A percentile compares a stretch with the other conserved stretches of the same genome.
Conservation (phyloP, 2,888 invertebrate species). For the Busseola fusca region DNA sequence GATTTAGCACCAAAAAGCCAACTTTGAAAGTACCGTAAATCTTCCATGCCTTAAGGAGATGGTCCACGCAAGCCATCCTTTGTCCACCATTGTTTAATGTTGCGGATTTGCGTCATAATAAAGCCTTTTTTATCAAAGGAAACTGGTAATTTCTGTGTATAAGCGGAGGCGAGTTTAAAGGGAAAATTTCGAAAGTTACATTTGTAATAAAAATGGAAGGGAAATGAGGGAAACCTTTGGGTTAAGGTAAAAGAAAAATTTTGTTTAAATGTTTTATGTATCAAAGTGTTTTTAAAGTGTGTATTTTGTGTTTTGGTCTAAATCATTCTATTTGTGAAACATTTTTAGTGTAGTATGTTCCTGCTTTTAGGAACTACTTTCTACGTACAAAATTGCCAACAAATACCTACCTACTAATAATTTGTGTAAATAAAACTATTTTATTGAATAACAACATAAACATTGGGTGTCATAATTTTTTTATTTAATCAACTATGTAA, state of each 20-base stretch:
- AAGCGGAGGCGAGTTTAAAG: slow-evolving; percentile 15
- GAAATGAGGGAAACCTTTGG: slow-evolving; percentile 27
- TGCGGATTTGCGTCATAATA: slow-evolving; percentile 50
- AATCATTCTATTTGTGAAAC: too few species aligned
- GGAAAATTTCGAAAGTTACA: slow-evolving; percentile 37
- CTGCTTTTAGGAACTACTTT: too few species aligned
- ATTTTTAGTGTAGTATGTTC: too few species aligned
- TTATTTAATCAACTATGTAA: too few species aligned
- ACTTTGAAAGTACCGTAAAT: slow-evolving; percentile 51
- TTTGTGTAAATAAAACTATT: too few species aligned
- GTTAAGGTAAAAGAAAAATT: background rate
- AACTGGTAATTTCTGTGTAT: slow-evolving; percentile 38
- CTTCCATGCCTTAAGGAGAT: slow-evolving; percentile 37
- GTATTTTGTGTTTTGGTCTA: too few species aligned
- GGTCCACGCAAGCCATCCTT: slow-evolving; percentile 46
- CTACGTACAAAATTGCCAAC: too few species aligned
- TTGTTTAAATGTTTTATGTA: slow-evolving; percentile 33
- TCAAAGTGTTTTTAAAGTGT: too few species aligned
- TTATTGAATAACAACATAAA: too few species aligned
- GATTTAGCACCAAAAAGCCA: slow-evolving; percentile 19
- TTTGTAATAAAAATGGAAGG: slow-evolving; percentile 41
- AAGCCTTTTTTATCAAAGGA: slow-evolving; percentile 44
- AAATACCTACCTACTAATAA: too few species aligned
- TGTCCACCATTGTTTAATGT: slow-evolving; percentile 59
- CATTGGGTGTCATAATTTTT: too few species aligned